A percentile compares a stretch with the other conserved stretches of the same genome.
Conservation (phyloP, 2,888 invertebrate genomes). For the Drosophila recens region DNA sequence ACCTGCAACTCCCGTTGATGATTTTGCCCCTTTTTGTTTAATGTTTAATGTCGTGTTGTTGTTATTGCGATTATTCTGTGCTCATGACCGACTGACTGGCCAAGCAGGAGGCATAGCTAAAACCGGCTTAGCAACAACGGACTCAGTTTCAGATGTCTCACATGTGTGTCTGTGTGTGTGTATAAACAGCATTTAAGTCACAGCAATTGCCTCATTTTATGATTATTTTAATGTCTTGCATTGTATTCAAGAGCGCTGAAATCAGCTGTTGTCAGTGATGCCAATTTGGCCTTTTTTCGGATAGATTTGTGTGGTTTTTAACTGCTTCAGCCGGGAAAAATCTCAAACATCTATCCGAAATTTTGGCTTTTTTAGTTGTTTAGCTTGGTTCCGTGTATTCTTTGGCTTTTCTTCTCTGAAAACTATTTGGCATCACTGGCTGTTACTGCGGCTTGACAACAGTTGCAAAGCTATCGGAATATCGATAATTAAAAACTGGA, state of each 20-base stretch:
- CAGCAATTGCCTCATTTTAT: conserved; percentile 27
- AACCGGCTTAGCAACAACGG: conserved; percentile 49
- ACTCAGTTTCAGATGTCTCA: conserved; percentile 21
- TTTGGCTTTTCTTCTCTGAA: too few relatives aligned
- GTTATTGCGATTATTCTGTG: conserved; percentile 28
- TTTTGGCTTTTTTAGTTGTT: too few relatives aligned
- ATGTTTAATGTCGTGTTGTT: conserved; percentile 30
- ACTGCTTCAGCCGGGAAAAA: too few relatives aligned
- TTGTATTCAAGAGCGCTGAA: conserved; percentile 34
- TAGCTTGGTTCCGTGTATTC: too few relatives aligned
- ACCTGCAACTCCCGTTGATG: conserved; percentile 11
- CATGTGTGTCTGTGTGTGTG: conserved; percentile 9
- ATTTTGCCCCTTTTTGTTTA: conserved; percentile 34
- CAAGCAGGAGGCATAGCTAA: conserved; percentile 32
- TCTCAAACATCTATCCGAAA: too few relatives aligned
- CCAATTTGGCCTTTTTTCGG: too few relatives aligned
- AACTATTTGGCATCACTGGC: conserved; percentile 3
- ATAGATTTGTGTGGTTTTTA: too few relatives aligned
- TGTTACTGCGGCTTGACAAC: conserved; percentile 28
- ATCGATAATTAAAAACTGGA: conserved; percentile 21
- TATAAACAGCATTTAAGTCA: conserved; percentile 20
- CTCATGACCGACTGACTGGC: conserved; percentile 53
- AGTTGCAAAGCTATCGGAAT: conserved; percentile 3
- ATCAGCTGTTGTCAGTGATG: conserved; percentile 35
- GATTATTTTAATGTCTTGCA: conserved; percentile 34